These are phyloP conservation scores for Drosophila busckii DNA, from an alignment of 1,140 invertebrate genomes.

Conservation along the genomic window DNA sequence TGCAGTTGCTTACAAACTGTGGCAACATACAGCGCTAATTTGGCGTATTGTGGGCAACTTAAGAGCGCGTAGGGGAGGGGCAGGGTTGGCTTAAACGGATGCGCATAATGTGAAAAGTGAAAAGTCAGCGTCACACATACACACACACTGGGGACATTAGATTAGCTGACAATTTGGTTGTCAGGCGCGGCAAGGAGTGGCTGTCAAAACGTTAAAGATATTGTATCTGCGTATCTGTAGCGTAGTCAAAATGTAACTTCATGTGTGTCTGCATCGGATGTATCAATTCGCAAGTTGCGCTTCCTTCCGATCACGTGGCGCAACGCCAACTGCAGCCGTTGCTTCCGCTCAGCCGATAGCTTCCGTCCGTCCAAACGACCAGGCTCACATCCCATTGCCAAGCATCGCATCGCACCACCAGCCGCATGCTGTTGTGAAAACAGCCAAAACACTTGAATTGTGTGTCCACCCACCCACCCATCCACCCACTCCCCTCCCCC, in stretches of 20 bases:
- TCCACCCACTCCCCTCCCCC: not conserved
- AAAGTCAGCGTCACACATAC: conserved; percentile 49
- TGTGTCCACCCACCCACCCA: conserved; percentile 2
- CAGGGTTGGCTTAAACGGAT: conserved; percentile 1
- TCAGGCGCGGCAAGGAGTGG: too few relatives aligned
- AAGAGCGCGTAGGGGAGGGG: not conserved
- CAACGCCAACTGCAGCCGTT: conserved; percentile 66
- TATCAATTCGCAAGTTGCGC: conserved; percentile 74
- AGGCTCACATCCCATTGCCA: conserved; percentile 7
- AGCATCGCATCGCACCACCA: conserved; percentile 9
- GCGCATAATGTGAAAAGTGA: conserved; percentile 24
- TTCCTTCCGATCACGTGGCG: conserved; percentile 75
- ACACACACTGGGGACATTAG: too few relatives aligned
- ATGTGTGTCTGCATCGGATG: conserved; percentile 58
- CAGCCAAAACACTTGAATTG: conserved; percentile 17
- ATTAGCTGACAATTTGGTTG: conserved; percentile 68
- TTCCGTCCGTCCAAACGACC: conserved; percentile 52
- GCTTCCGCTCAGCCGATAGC: conserved; percentile 70
- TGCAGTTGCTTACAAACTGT: conserved; percentile 40
- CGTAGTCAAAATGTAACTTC: not conserved
- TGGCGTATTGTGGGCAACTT: not conserved
- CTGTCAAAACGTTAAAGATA: too few relatives aligned
- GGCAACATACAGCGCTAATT: conserved; percentile 1
- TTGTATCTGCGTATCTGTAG: conserved; percentile 1
- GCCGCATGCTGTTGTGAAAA: not conserved